Percentiles rank a stretch among this genome's conserved stretches.
Conservation (phyloP, 92 coral and sea anemone species). For the Galaxea fascicularis region DNA sequence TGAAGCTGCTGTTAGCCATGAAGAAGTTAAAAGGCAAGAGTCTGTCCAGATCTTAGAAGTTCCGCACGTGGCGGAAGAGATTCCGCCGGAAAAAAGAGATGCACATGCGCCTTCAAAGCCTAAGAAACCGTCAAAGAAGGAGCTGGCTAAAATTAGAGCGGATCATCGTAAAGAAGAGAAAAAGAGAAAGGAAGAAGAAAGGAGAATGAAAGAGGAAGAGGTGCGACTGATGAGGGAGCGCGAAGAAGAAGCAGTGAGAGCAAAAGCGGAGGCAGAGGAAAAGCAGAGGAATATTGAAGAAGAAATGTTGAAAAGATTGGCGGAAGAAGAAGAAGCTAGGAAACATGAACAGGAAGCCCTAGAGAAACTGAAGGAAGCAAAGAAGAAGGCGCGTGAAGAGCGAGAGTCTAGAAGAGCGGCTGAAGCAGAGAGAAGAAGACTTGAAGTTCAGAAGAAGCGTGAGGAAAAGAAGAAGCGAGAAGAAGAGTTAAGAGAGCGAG, state of each 20-base stretch:
- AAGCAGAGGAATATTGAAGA: slow-evolving; percentile 87
- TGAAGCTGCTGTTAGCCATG: slow-evolving; percentile 23
- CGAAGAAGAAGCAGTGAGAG: slow-evolving; percentile 81
- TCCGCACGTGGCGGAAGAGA: slow-evolving; percentile 62
- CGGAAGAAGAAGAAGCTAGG: slow-evolving; percentile 86
- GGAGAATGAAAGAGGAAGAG: slow-evolving; percentile 77
- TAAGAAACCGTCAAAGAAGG: slow-evolving; percentile 88
- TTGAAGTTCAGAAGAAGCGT: slow-evolving; percentile 91
- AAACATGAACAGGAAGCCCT: slow-evolving; percentile 85
- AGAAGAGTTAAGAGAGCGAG: slow-evolving; percentile 90
- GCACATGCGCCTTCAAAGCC: slow-evolving; percentile 92
- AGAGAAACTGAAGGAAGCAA: slow-evolving; percentile 82
- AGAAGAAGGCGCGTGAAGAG: slow-evolving; percentile 93
- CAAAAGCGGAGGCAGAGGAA: slow-evolving; percentile 79
- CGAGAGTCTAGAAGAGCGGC: slow-evolving; percentile 89
- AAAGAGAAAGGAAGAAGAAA: slow-evolving; percentile 79
- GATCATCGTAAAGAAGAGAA: slow-evolving; percentile 77
- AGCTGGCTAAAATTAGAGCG: slow-evolving; percentile 75
- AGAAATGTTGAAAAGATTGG: slow-evolving; percentile 77
- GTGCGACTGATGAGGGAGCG: slow-evolving; percentile 77
- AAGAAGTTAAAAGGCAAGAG: slow-evolving; percentile 24
- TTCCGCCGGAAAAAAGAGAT: slow-evolving; percentile 68
- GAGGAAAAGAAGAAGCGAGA: slow-evolving; percentile 95
- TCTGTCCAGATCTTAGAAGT: slow-evolving; percentile 54
- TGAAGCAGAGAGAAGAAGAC: slow-evolving; percentile 92